Percentiles rank a stretch among this genome's conserved stretches.
Conservation (phyloP, 2,797 vertebrate genomes). For the Potorous gilbertii region DNA sequence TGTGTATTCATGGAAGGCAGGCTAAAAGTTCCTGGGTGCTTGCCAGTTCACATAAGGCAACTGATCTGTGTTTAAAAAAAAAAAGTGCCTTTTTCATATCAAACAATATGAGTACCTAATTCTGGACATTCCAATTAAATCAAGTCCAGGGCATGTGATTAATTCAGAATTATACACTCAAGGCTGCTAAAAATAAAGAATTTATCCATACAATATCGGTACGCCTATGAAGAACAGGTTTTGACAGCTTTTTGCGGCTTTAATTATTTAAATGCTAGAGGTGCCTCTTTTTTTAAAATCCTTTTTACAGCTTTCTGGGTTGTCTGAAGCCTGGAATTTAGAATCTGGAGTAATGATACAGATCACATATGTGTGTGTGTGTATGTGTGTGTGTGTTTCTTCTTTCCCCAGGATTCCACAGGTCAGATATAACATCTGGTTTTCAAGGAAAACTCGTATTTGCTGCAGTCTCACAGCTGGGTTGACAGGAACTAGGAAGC, state of each 20-base stretch:
- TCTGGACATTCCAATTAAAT: background rate
- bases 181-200: background rate
- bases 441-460: background rate
- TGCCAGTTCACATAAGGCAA: background rate
- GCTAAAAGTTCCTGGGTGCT: background rate
- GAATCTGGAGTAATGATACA: background rate
- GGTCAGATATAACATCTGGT: background rate
- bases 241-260: rapidly evolving
- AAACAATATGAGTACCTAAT: background rate
- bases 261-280: conserved; percentile 14
- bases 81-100: background rate
- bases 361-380: background rate
- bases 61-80: background rate
- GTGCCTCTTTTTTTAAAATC: conserved; percentile 10
- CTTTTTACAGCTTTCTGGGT: background rate
- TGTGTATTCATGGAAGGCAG: background rate
- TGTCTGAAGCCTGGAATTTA: background rate
- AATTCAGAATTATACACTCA: rapidly evolving
- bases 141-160: rapidly evolving
- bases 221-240: background rate
- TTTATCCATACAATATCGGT: background rate
- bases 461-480: background rate
- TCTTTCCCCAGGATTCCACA: rapidly evolving
- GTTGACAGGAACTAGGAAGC: background rate
- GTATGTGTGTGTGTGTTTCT: background rate